These are phyloP conservation scores for Gadus macrocephalus DNA, from an alignment of 2,113 vertebrate genomes.

Conservation along the genomic window DNA sequence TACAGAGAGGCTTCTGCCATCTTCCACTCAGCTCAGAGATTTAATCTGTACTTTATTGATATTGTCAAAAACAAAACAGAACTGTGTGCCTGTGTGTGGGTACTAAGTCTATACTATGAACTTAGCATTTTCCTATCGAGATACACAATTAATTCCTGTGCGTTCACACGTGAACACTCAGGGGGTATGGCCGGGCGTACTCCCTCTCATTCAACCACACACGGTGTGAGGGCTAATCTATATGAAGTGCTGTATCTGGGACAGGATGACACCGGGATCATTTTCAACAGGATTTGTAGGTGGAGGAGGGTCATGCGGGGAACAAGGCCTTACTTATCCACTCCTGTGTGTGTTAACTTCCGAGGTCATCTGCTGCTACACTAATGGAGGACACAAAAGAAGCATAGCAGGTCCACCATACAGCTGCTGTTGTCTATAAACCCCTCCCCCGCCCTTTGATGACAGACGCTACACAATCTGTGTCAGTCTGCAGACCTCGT, in stretches of 20 bases:
- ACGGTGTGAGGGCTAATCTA: slow-evolving; percentile 21
- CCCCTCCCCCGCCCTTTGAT: slow-evolving; percentile 6
- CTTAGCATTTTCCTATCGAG: too few species aligned
- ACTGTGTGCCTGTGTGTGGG: too few species aligned
- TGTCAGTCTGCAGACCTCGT: too few species aligned
- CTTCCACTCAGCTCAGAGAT: too few species aligned
- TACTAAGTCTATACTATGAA: too few species aligned
- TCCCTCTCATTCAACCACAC: slow-evolving; percentile 1
- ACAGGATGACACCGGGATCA: slow-evolving; percentile 48
- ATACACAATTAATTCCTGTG: not conserved
- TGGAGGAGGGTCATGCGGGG: slow-evolving; percentile 37
- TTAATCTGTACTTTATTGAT: too few species aligned
- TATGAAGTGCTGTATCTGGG: slow-evolving; percentile 40
- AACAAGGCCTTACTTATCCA: slow-evolving; percentile 58
- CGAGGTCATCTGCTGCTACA: slow-evolving; percentile 22
- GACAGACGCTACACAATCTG: too few species aligned
- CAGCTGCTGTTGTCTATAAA: slow-evolving; percentile 1
- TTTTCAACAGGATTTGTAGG: slow-evolving; percentile 61
- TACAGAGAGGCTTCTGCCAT: too few species aligned
- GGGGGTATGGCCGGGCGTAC: too few species aligned
- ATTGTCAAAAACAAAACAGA: too few species aligned
- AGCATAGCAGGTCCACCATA: slow-evolving; percentile 26
- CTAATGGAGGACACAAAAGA: slow-evolving; percentile 21
- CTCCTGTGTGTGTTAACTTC: slow-evolving; percentile 38
- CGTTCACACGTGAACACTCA: slow-evolving; percentile 13